Evolutionary conservation across 1,140 invertebrate genomes (phyloP), one percentile per base, ranked within the genome.

Genomic region (Euura lappo): DNA sequence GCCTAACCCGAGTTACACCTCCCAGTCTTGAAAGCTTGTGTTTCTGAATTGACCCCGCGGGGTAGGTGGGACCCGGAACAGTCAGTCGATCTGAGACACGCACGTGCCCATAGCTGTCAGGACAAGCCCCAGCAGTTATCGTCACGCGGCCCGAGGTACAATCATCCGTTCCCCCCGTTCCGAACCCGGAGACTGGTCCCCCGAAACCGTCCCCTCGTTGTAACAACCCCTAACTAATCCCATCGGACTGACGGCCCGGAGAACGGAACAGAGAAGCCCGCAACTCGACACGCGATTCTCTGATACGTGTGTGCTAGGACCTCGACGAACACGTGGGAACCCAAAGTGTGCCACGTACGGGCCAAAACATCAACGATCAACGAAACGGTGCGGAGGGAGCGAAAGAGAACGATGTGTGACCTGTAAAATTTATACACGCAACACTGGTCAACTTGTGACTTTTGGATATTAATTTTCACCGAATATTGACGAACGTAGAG

Each of bases 311-410:
- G 51, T n/a, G 51, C 51, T 8, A 8, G 51, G 51, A 8, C 13
- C 51, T 6, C 13, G 51, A 51, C 11, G 51, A 3, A 71, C 83
- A 85, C 84, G 85, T 86, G 84, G 85, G 85, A 86, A 86, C 79
- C 69, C 78, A 71, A 83, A 83, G 83, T 84, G 82, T 86, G 84
- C 79, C 46, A 79, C 74, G 79, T 77, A 78, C 75, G 69, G 79
- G 80, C 79, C 80, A 78, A 84, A 84, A 84, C 83, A 86, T 85
- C 83, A 85, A 86, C 82, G 84, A 85, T 86, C 84, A 81, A 83
- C 76, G 68, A 72, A 73, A 44, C 64, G 71, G n/a, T 42, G 5
- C 45, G 66, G 69, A 60, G 66, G 67, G 71, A 71, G 72, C 68
- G 74, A 75, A 76, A 43, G 45, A 13, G 67, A 74, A 69, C 75